These are phyloP conservation scores for Aleiodes leptofemur DNA, from an alignment of 2,888 invertebrate species.

Conservation along the genomic window DNA sequence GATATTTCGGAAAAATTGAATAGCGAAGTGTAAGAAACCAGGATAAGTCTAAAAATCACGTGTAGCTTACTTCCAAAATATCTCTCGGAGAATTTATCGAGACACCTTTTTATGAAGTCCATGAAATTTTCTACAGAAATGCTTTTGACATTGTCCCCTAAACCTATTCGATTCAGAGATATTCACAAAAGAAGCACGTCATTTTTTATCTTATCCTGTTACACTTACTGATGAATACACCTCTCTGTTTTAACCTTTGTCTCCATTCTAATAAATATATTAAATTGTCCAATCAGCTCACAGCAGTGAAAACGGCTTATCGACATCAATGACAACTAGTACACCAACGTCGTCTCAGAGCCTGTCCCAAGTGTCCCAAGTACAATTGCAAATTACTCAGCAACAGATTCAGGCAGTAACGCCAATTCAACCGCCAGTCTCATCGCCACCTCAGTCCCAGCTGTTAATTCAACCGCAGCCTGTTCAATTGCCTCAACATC, in stretches of 20 bases:
- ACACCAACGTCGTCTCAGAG: slow-evolving; percentile 69
- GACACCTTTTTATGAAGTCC: too few relatives aligned
- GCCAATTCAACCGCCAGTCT: slow-evolving; percentile 73
- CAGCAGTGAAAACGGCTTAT: slow-evolving; percentile 74
- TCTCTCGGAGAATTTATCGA: too few relatives aligned
- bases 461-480: slow-evolving; percentile 59
- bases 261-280: slow-evolving; percentile 6
- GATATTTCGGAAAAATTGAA: not conserved
- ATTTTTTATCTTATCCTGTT: too few relatives aligned
- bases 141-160: too few relatives aligned
- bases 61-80: too few relatives aligned
- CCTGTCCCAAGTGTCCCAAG: slow-evolving; percentile 65
- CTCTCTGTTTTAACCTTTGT: not conserved
- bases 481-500: slow-evolving; percentile 70
- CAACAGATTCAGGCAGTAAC: slow-evolving; percentile 71
- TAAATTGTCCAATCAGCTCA: slow-evolving; percentile 66
- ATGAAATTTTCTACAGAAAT: too few relatives aligned
- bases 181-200: too few relatives aligned
- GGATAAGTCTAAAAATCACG: too few relatives aligned
- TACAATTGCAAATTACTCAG: slow-evolving; percentile 67
- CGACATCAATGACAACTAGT: slow-evolving; percentile 68
- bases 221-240: not conserved
- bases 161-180: too few relatives aligned
- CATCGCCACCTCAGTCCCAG: slow-evolving; percentile 72
- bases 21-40: not conserved